phyloP scores from a whole-genome alignment of 2,113 vertebrate species.

The Oceanites oceanicus region DNA sequence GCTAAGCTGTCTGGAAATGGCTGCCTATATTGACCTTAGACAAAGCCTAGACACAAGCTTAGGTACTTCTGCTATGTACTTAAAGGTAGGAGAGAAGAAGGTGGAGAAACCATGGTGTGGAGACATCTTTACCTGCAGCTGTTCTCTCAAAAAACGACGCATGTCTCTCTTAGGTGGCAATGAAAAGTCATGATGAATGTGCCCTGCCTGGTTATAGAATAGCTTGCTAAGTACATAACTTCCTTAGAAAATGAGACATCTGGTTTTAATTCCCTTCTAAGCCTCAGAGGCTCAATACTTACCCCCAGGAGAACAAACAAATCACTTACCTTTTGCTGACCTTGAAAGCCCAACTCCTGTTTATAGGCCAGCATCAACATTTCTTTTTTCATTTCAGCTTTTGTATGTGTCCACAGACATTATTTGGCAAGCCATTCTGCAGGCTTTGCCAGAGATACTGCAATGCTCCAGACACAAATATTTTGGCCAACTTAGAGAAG shows the following conservation, averaged over 20 bases:
- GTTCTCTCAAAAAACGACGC: background rate
- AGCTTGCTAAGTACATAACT: background rate
- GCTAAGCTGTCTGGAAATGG: background rate
- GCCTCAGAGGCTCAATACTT: constrained; percentile 1
- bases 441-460: background rate
- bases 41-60: background rate
- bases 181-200: background rate
- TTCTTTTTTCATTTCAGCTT: background rate
- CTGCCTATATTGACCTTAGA: background rate
- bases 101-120: background rate
- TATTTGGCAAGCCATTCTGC: background rate
- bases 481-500: background rate
- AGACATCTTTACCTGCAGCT: background rate
- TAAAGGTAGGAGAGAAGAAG: background rate
- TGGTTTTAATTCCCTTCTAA: constrained; percentile 37
- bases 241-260: constrained; percentile 17
- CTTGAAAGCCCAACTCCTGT: background rate
- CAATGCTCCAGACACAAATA: background rate
- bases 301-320: constrained; percentile 7
- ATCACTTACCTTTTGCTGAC: background rate
- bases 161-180: background rate
- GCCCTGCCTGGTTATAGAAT: background rate
- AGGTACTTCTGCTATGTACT: background rate
- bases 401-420: background rate
- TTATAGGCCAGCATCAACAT: background rate